Percentiles rank a stretch among this genome's conserved stretches.
Evolutionary conservation across 2,797 vertebrate genomes (phyloP).

Genomic region (Coracias cyanogaster): DNA sequence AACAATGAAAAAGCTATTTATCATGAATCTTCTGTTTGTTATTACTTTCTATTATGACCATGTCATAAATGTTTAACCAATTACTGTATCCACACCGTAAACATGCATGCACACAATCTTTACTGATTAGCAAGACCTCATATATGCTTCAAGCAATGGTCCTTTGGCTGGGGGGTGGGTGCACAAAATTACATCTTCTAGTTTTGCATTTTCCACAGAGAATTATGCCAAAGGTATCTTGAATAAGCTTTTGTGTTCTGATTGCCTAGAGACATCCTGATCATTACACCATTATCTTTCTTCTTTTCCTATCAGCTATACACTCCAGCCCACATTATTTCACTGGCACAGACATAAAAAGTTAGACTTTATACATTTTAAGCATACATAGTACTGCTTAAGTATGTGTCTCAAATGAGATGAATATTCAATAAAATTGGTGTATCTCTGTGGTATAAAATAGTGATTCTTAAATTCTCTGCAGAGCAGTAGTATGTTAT

Average conservation of each 20-base stretch:
- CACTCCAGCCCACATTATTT: not conserved
- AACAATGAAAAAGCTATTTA: not conserved
- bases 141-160: not conserved
- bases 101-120: not conserved
- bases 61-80: not conserved
- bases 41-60: not conserved
- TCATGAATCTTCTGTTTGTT: not conserved
- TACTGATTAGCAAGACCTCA: not conserved
- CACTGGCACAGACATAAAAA: not conserved
- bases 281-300: not conserved
- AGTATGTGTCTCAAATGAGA: not conserved
- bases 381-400: not conserved
- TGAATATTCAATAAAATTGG: not conserved
- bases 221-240: not conserved
- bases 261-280: not conserved
- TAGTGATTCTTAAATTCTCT: not conserved
- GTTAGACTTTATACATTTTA: not conserved
- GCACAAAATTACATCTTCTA: not conserved
- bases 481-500: not conserved
- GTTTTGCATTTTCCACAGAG: not conserved
- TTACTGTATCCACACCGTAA: not conserved
- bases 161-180: accelerated
- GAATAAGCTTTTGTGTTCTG: not conserved
- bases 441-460: not conserved
- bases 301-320: not conserved